Percentiles rank a stretch among this genome's conserved stretches.
These are phyloP conservation scores for Nannoperca australis DNA, from an alignment of 2,797 vertebrate genomes.

Conservation along the genomic window DNA sequence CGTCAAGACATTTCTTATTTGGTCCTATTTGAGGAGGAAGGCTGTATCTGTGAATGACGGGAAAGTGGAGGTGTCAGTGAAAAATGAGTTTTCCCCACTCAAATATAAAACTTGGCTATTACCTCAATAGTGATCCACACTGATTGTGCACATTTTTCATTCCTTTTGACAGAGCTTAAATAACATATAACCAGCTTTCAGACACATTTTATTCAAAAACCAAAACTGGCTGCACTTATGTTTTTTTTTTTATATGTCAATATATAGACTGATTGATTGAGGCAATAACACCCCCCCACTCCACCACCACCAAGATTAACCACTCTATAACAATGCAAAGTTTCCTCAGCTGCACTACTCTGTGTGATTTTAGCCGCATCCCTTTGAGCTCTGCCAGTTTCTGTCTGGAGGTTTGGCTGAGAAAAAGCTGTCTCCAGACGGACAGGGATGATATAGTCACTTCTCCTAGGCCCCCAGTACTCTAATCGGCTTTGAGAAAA, in stretches of 20 bases:
- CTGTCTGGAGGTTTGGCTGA: conserved; percentile 71
- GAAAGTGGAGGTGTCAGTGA: conserved; percentile 66
- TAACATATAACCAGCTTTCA: conserved; percentile 61
- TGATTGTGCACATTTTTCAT: conserved; percentile 74
- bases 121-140: conserved; percentile 50
- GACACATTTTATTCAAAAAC: conserved; percentile 59
- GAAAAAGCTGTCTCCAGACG: conserved; percentile 71
- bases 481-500: conserved; percentile 79
- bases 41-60: conserved; percentile 56
- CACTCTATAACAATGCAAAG: conserved; percentile 40
- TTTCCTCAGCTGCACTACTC: conserved; percentile 47
- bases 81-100: conserved; percentile 63
- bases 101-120: conserved; percentile 67
- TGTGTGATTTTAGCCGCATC: conserved; percentile 50
- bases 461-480: conserved; percentile 65
- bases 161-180: conserved; percentile 66
- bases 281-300: conserved; percentile 39
- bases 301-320: conserved; percentile 31
- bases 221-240: conserved; percentile 37
- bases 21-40: conserved; percentile 38
- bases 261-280: conserved; percentile 61
- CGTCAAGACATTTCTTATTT: conserved; percentile 40
- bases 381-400: conserved; percentile 60
- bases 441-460: conserved; percentile 74
- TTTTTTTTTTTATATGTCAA: conserved; percentile 48